phyloP scores from a whole-genome alignment of 2,113 vertebrate species.

The Muscicapa adusta region DNA sequence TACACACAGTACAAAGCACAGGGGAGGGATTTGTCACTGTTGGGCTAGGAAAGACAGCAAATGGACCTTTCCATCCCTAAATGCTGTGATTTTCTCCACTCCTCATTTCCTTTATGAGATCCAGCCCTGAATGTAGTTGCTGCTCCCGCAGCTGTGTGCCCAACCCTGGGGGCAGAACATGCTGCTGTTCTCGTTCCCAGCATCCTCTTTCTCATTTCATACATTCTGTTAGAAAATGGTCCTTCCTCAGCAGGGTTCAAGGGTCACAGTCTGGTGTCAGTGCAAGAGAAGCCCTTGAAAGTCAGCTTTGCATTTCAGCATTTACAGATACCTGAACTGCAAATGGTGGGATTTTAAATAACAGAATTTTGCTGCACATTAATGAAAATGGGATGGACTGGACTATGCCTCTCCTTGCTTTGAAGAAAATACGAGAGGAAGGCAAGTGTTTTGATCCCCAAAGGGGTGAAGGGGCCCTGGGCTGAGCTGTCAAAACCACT shows the following conservation, averaged over 20 bases:
- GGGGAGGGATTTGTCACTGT: background rate
- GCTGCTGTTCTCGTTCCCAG: background rate
- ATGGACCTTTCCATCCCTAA: constrained; percentile 3
- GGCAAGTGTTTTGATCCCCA: background rate
- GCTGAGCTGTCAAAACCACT: background rate
- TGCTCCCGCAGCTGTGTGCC: background rate
- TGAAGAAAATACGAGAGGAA: background rate
- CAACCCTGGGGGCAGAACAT: background rate
- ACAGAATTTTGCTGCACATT: background rate
- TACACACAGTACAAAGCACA: constrained; percentile 2
- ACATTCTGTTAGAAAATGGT: background rate
- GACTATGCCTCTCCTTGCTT: background rate
- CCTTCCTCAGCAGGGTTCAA: background rate
- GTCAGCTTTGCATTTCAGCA: background rate
- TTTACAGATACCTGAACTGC: background rate
- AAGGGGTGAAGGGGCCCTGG: background rate
- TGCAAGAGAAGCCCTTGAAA: background rate
- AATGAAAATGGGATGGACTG: background rate
- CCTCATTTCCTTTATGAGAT: constrained; percentile 35
- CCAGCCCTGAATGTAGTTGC: background rate
- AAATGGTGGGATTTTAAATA: background rate
- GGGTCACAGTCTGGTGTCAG: background rate
- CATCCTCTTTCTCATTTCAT: background rate
- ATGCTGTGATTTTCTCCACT: constrained; percentile 9
- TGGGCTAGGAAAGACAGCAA: constrained; percentile 11